Evolutionary conservation across 1,140 invertebrate genomes (phyloP).

Genomic region (Cyrtorhinus lividipennis): DNA sequence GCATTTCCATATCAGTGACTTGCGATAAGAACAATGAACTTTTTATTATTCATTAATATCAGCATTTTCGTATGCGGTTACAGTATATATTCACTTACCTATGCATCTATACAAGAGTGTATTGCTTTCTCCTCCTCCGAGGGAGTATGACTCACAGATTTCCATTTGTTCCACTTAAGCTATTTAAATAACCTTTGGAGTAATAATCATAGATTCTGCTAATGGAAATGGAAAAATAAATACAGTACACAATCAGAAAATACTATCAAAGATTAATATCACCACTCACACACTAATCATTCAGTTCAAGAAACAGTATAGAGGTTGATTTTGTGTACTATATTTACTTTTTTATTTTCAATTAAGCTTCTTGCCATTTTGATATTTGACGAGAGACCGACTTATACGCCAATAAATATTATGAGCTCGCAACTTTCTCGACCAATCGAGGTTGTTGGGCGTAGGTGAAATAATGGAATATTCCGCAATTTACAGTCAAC

Average conservation of each 20-base stretch:
- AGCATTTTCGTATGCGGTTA: not conserved
- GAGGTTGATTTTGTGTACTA: not conserved
- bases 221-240: not conserved
- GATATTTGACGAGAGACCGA: not conserved
- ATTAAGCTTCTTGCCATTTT: not conserved
- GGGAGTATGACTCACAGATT: too few relatives aligned
- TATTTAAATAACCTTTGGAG: not conserved
- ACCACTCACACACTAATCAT: not conserved
- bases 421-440: too few relatives aligned
- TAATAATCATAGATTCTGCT: not conserved
- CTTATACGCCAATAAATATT: too few relatives aligned
- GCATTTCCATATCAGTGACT: too few relatives aligned
- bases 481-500: too few relatives aligned
- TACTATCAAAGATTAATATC: not conserved
- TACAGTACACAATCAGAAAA: not conserved
- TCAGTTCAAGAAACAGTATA: not conserved
- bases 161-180: too few relatives aligned
- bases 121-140: too few relatives aligned
- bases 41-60: not conserved
- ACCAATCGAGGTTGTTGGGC: too few relatives aligned
- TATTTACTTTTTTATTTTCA: not conserved
- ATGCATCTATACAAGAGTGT: too few relatives aligned
- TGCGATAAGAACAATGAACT: too few relatives aligned
- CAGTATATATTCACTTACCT: too few relatives aligned
- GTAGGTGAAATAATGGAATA: too few relatives aligned